Evolutionary conservation across 1,140 invertebrate species (phyloP), one percentile per base, ranked within the genome.

Genomic region (Asobara japonica): DNA sequence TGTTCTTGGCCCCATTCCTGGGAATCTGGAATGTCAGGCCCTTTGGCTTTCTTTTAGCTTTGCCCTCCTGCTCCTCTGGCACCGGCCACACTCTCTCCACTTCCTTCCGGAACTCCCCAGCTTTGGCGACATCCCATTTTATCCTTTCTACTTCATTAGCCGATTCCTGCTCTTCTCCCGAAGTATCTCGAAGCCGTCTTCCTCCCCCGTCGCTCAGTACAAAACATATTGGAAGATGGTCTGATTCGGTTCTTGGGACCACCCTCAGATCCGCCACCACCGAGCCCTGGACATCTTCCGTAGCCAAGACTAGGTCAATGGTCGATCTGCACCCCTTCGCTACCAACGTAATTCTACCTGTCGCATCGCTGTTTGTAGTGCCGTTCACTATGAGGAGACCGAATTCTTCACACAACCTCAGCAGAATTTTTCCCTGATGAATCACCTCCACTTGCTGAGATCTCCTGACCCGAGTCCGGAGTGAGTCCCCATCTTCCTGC

Each of bases 371-470:
- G 5, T 61, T 67, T 0, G 41, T 29, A 51, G 61, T 33, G 6
- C 62, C 70, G 18, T 72, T 72, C 0, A 72, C 30, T 6, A 72
- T 56, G 1, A 30, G 18, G 11, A 72, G 13, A 3, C 25, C 71
- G 6, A 36, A 20, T 36, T 66, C 48, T 6, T 66, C 62, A 11
- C 70, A 72, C 5, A 48, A 66, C 11, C 60, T 36, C 7, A 61
- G 11, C 13, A 72, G 11, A 16, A 56, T 72, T n/a, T 3, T 72
- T 22, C 70, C 70, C 18, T 65, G 61, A 7, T 20, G 1, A 20
- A 65, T 72, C 6, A 66, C 13, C 8, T 33, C 31, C 5, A 10
- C 10, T 4, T 33, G 31, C 10, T 33, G 31, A 33, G 31, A 33
- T 4, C 10, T 33, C 10, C 31, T 33, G 5, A 10, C 5, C 31